phyloP scores from a whole-genome alignment of 2,888 invertebrate genomes.

The Melitaea athalia region DNA sequence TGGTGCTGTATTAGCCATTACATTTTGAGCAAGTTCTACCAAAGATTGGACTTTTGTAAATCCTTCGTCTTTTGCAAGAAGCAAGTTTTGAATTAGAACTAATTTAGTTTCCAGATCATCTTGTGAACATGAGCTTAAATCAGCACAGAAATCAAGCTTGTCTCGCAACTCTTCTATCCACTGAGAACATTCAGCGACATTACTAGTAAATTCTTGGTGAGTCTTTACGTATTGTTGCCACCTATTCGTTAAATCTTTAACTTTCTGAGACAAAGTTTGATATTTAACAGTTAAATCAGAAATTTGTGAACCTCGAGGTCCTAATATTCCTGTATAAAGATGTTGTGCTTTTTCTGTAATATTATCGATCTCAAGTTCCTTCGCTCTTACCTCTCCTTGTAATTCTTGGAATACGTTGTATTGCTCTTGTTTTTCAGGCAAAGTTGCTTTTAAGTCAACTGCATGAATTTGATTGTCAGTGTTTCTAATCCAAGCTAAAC shows the following conservation, averaged over 20 bases:
- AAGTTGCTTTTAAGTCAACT: conserved; percentile 91
- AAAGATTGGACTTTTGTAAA: conserved; percentile 93
- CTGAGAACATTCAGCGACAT: conserved; percentile 88
- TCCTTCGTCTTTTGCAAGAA: conserved; percentile 96
- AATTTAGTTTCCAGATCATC: conserved; percentile 93
- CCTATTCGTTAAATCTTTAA: conserved; percentile 93
- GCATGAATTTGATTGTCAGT: conserved; percentile 94
- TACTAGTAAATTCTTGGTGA: conserved; percentile 93
- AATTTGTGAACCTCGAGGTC: conserved; percentile 90
- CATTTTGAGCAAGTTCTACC: conserved; percentile 95
- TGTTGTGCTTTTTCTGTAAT: conserved; percentile 95
- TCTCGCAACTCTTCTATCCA: conserved; percentile 93
- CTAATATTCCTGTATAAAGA: conserved; percentile 87
- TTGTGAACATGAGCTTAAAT: conserved; percentile 90
- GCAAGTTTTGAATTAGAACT: conserved; percentile 91
- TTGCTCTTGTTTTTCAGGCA: conserved; percentile 92
- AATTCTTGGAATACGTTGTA: conserved; percentile 89
- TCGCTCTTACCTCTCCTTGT: conserved; percentile 94
- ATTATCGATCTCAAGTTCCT: conserved; percentile 95
- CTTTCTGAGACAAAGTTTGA: conserved; percentile 93
- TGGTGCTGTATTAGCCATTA: conserved; percentile 94
- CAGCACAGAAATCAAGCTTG: conserved; percentile 93
- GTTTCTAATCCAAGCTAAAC: conserved; percentile 92
- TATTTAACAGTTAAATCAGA: conserved; percentile 96
- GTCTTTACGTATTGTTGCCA: conserved; percentile 96